Percentiles rank a stretch among this genome's conserved stretches.
Evolutionary conservation across 2,113 vertebrate genomes (phyloP).

Genomic region (Dipodomys ordii): DNA sequence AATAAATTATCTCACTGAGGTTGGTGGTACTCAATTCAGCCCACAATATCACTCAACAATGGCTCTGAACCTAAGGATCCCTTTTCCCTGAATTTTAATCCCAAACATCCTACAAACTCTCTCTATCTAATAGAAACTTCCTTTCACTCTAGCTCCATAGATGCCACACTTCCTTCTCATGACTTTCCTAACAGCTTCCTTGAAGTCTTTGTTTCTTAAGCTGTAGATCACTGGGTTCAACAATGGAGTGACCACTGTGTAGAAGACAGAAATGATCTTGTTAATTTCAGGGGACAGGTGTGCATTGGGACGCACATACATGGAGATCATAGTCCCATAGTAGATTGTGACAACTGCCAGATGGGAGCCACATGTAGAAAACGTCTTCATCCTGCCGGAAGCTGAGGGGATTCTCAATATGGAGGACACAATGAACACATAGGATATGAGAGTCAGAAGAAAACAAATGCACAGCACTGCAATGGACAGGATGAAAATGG

Average conservation of each 20-base stretch:
- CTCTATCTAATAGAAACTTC: background rate
- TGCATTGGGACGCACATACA: slow-evolving; percentile 70
- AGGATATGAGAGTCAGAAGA: slow-evolving; percentile 74
- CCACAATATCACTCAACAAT: too few species aligned
- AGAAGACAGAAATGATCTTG: slow-evolving; percentile 79
- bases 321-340: slow-evolving; percentile 82
- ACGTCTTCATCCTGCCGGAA: slow-evolving; percentile 68
- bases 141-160: background rate
- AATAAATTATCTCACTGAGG: background rate
- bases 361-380: slow-evolving; percentile 79
- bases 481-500: slow-evolving; percentile 73
- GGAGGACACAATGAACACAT: slow-evolving; percentile 72
- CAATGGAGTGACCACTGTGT: slow-evolving; percentile 77
- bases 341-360: slow-evolving; percentile 78
- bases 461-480: slow-evolving; percentile 78
- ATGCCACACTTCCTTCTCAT: background rate
- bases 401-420: slow-evolving; percentile 74
- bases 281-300: slow-evolving; percentile 67
- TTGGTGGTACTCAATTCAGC: background rate
- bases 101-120: background rate
- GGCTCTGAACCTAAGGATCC: background rate
- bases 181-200: slow-evolving; percentile 47
- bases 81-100: background rate
- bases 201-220: slow-evolving; percentile 80
- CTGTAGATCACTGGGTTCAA: slow-evolving; percentile 83